These are phyloP conservation scores for Coleophora deauratella DNA, from an alignment of 2,888 invertebrate species.

Conservation along the genomic window DNA sequence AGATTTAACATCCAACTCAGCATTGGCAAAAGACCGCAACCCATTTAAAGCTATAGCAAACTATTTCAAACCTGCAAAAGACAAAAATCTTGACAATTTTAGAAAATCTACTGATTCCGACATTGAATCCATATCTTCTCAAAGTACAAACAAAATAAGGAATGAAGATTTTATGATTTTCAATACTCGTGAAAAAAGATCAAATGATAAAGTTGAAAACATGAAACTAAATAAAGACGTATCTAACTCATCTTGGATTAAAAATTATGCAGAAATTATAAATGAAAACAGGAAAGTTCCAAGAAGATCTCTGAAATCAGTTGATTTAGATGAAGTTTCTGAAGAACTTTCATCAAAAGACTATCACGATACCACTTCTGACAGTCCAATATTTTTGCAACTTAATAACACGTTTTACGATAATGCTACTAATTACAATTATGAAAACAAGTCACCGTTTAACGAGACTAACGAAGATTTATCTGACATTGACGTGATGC, in stretches of 20 bases:
- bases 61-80: constrained; percentile 23
- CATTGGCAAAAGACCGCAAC: constrained; percentile 20
- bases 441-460: not conserved
- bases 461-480: not conserved
- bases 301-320: constrained; percentile 16
- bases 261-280: too few relatives aligned
- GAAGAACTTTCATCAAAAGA: too few relatives aligned
- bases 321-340: constrained; percentile 1
- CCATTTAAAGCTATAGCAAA: constrained; percentile 19
- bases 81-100: not conserved
- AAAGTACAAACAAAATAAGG: not conserved
- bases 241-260: too few relatives aligned
- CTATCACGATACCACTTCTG: too few relatives aligned
- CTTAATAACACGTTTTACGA: too few relatives aligned
- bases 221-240: too few relatives aligned
- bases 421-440: not conserved
- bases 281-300: too few relatives aligned
- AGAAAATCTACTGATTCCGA: too few relatives aligned
- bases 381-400: too few relatives aligned
- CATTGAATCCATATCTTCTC: too few relatives aligned
- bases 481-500: not conserved
- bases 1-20: too few relatives aligned
- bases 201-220: too few relatives aligned
- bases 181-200: constrained; percentile 13
- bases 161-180: not conserved